Base-by-base conservation (phyloP, 1,140 invertebrate genomes). In the Ericerus pela region DNA sequence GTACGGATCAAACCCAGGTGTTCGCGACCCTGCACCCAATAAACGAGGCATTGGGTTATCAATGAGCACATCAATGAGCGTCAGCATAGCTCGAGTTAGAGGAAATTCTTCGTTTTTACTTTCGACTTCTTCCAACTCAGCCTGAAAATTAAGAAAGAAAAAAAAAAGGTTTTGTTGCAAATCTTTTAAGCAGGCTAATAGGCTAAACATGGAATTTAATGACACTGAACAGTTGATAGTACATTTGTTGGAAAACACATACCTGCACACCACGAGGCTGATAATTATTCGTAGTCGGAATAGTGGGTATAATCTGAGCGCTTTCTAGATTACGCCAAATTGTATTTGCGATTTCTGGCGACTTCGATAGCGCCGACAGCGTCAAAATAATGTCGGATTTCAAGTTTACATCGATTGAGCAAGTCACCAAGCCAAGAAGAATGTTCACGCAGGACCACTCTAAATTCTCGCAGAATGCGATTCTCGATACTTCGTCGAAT, bases 1-100 rank as follows among this genome's bases (percentile, higher is more conserved):
- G 66, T 95, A 96, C 0, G 90, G 88, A 70, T 89, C 82, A 60
- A 95, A 85, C 1, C 91, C 89, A 1, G 89, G 86, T 41, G 79
- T 76, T n/a, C 90, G 73, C 3, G 78, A 71, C 0, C 87, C 87
- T 1, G 81, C 80, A 6, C 89, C 89, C 5, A 94, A 71, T n/a
- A 81, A 76, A 57, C 79, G 72, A 0, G 88, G 88, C 53, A 90
- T 75, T 12, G 78, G 76, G 18, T 78, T 81, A 62, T 82, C 77
- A 6, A 86, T 83, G 8, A 97, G 71, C 1, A 79, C 76, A 63
- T 84, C 78, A 1, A 96, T 65, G 1, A 96, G 70, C 55, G 79
- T 69, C 0, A 96, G 70, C 65, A 95, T 81, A 1, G 85, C 86
- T 54, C 81, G 74, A 0, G 85, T 88, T 22, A 93, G 66, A 0